phyloP scores from a whole-genome alignment of 2,888 invertebrate species.

The Venusia cambrica region DNA sequence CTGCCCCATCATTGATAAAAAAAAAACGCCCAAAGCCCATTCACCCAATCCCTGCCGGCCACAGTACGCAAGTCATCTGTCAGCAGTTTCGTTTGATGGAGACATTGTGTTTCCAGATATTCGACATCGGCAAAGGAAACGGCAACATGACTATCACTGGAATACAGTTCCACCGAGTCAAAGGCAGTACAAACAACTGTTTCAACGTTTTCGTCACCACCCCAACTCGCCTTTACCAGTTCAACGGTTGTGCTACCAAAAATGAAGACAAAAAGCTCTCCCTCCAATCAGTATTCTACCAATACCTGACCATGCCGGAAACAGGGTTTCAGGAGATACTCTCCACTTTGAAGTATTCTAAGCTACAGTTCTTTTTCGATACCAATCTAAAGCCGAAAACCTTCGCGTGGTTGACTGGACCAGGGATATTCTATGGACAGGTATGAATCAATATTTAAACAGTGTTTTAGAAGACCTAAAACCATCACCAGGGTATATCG shows the following conservation, averaged over 20 bases:
- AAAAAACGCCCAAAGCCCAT: too few relatives aligned
- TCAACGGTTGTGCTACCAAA: constrained; percentile 87
- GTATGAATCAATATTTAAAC: constrained; percentile 72
- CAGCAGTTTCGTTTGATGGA: too few relatives aligned
- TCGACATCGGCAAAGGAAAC: constrained; percentile 92
- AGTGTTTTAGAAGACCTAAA: too few relatives aligned
- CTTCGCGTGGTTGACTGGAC: constrained; percentile 94
- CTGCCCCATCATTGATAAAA: too few relatives aligned
- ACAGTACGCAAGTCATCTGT: too few relatives aligned
- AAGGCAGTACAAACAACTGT: constrained; percentile 85
- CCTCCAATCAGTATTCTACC: constrained; percentile 89
- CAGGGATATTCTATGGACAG: constrained; percentile 90
- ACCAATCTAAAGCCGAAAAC: constrained; percentile 85
- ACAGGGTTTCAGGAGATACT: constrained; percentile 86
- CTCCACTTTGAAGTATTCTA: constrained; percentile 87
- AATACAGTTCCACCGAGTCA: constrained; percentile 88
- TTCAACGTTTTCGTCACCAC: constrained; percentile 93
- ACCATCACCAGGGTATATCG: too few relatives aligned
- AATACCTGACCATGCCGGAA: constrained; percentile 87
- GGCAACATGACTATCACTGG: constrained; percentile 93
- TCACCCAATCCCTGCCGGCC: too few relatives aligned
- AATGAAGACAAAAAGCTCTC: constrained; percentile 90
- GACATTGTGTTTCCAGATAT: constrained; percentile 83
- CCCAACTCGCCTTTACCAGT: constrained; percentile 91
- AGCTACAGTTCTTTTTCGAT: constrained; percentile 88